Evolutionary conservation across 64 coral and sea anemone genomes (phyloP), one percentile per base, ranked within the genome.

Genomic region (Exaiptasia diaphana): DNA sequence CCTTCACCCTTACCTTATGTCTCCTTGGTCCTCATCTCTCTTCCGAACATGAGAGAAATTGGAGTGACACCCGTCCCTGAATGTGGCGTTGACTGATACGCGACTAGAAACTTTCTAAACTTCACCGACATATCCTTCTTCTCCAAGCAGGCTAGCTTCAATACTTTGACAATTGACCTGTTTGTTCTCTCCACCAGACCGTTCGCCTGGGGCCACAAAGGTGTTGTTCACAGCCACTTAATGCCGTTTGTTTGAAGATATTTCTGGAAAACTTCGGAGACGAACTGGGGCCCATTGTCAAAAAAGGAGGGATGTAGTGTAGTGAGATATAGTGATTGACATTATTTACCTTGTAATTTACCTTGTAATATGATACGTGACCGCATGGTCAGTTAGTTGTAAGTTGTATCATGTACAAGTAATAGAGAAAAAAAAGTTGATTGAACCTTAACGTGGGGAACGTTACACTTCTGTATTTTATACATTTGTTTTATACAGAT

Each of bases 21-120:
- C 20, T 50, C 11, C 46, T 75, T 75, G 44, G 72, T 53, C 50
- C 72, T 75, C 72, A 75, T 75, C 50, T 75, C 72, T 50, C 72
- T 41, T 18, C 72, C 72, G 28, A 75, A 75, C 25, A 75, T 75
- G 17, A 53, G 72, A 48, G 45, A 75, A 75, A 75, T 30, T 75
- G 72, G 46, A 50, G 46, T 50, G 1, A 50, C 11, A 11, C 1
- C 1, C 20, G 46, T 75, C 2, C 72, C 8, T 12, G 72, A 75
- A 75, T 75, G 42, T 15, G 72, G 72, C 21, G 72, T 75, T 52
- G 72, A 75, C 50, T 29, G 25, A 8, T 75, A 50, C 44, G 72
- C 72, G 5, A 75, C 44, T 48, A 75, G 14, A 53, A 31, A 75
- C 32, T 75, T 50, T 48, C 38, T 75, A 75, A 75, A 75, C 72